A percentile compares a stretch with the other conserved stretches of the same genome.
Evolutionary conservation across 2,113 vertebrate genomes (phyloP).

Genomic region (Thamnophis sirtalis): DNA sequence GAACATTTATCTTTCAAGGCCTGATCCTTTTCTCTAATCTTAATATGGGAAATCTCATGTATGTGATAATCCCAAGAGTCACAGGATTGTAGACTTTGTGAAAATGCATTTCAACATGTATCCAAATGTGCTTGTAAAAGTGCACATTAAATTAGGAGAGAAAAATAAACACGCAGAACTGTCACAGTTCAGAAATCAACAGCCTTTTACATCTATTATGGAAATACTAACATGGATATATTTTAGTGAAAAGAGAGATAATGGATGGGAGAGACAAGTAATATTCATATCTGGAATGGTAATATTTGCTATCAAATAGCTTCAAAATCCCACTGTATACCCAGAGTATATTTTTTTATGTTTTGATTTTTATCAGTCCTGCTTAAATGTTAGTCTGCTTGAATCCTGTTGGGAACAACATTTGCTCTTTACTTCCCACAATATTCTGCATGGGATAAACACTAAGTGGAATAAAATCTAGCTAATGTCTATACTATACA

Average conservation of each 20-base stretch:
- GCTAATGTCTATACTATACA: not conserved
- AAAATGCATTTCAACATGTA: not conserved
- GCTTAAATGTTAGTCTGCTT: not conserved
- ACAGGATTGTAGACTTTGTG: not conserved
- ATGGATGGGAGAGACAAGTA: not conserved
- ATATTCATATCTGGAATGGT: not conserved
- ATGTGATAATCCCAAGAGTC: not conserved
- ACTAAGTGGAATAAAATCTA: not conserved
- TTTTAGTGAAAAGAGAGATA: not conserved
- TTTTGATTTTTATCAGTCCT: not conserved
- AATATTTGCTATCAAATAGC: not conserved
- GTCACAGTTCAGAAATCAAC: not conserved
- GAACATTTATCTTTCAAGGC: not conserved
- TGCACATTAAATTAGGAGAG: not conserved
- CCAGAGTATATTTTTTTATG: not conserved
- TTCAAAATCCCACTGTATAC: not conserved
- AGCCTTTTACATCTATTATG: too few relatives aligned
- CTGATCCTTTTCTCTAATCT: not conserved
- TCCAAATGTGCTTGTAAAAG: not conserved
- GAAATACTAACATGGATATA: not conserved
- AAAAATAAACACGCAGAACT: not conserved
- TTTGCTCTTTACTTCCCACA: not conserved
- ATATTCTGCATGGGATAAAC: not conserved
- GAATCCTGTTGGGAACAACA: not conserved
- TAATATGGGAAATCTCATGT: not conserved